A percentile compares a stretch with the other conserved stretches of the same genome.
Evolutionary conservation across 2,888 invertebrate genomes (phyloP).

Genomic region (Ephialtes manifestator): DNA sequence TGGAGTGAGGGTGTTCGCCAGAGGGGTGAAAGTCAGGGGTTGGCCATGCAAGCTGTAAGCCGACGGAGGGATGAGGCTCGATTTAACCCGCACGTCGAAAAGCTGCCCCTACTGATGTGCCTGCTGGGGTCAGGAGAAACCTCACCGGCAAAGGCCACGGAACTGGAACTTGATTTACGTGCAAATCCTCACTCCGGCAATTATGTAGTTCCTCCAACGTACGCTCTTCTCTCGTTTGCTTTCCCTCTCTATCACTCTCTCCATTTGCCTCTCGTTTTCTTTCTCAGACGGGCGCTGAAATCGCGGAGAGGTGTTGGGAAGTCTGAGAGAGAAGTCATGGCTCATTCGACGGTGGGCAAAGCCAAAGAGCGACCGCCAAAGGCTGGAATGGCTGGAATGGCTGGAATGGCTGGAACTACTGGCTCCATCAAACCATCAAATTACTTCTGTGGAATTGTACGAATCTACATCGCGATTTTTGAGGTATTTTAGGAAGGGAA

Average conservation of each 20-base stretch:
- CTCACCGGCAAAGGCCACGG: slow-evolving; percentile 27
- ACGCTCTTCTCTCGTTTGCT: background rate
- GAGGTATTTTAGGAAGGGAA: too few species aligned
- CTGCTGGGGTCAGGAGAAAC: slow-evolving; percentile 14
- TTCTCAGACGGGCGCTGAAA: background rate
- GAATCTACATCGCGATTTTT: too few species aligned
- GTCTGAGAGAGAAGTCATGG: background rate
- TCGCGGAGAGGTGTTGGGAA: background rate
- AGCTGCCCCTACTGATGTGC: slow-evolving; percentile 10
- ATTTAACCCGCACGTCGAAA: slow-evolving; percentile 19
- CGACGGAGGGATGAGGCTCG: background rate
- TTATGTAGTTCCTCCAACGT: slow-evolving; percentile 20
- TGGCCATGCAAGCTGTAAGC: background rate
- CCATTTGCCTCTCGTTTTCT: background rate
- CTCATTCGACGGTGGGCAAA: background rate
- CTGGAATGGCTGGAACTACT: too few species aligned
- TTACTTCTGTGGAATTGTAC: background rate
- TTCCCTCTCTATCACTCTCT: background rate
- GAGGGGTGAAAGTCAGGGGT: slow-evolving; percentile 10
- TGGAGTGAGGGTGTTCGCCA: background rate
- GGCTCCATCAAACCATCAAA: too few species aligned
- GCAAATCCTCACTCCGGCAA: slow-evolving; percentile 37
- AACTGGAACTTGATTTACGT: slow-evolving; percentile 48
- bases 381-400: background rate
- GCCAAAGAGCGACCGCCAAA: background rate